Evolutionary conservation across 2,888 invertebrate species (phyloP).

Genomic region (Leptopilina drosophilae): DNA sequence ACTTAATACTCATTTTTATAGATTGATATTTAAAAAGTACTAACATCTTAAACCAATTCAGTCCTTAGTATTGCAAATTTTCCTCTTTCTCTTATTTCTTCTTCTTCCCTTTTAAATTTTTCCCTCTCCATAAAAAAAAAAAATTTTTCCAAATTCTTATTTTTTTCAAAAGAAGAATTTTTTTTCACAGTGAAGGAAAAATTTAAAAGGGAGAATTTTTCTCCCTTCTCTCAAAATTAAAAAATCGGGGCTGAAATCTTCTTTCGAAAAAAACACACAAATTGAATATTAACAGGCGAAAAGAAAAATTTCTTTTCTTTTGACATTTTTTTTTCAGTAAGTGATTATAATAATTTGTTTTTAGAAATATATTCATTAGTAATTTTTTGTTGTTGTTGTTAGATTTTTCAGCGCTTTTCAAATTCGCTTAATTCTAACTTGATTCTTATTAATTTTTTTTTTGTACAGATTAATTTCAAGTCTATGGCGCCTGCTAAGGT

Average conservation of each 20-base stretch:
- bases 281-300: background rate
- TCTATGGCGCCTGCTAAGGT: constrained; percentile 63
- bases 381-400: constrained; percentile 58
- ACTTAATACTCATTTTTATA: background rate
- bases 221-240: background rate
- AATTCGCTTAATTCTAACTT: constrained; percentile 63
- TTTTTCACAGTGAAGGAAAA: too few relatives aligned
- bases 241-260: constrained; percentile 23
- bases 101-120: background rate
- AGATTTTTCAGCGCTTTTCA: constrained; percentile 63
- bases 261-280: background rate
- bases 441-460: constrained; percentile 61
- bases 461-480: constrained; percentile 68
- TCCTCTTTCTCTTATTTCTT: constrained; percentile 29
- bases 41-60: constrained; percentile 28
- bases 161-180: too few relatives aligned
- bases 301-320: background rate
- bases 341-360: constrained; percentile 58
- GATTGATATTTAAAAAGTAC: constrained; percentile 16
- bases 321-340: constrained; percentile 46
- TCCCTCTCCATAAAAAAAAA: too few relatives aligned
- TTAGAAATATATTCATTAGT: constrained; percentile 62
- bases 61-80: constrained; percentile 39
- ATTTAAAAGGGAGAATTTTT: background rate
- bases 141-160: too few relatives aligned